Base-by-base conservation (phyloP, 2,113 vertebrate genomes). In the Pedetes capensis region DNA sequence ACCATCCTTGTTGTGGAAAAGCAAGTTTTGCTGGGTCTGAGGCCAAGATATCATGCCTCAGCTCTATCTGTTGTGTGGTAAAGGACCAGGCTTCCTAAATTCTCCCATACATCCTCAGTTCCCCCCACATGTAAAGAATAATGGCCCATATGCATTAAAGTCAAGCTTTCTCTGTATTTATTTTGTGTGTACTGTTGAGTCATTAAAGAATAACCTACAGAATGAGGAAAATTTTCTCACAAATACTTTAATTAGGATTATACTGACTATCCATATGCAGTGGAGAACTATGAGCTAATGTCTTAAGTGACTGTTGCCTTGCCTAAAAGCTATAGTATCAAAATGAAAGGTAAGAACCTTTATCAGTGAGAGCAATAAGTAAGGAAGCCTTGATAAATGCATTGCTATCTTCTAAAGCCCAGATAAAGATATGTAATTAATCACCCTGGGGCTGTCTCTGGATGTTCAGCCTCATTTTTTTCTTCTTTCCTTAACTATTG, bases 391-490 rank as follows among this genome's bases (percentile, higher is more conserved):
- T 83, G 3, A 82, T 72, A 61, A 72, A 82, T 61, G 39, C 53
- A 42, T 29, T 44, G 22, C 37, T 80, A n/a, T 47, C 47, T 83
- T 32, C 39, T 63, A n/a, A 59, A n/a, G 22, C 12, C 64, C 64
- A 91, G 57, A 89, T 68, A 80, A 87, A 92, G 63, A 87, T 53
- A 51, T 2, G 27, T 66, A 76, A 86, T 91, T 89, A 90, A 69
- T 90, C 91, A 86, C n/a, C 42, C 34, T 92, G 44, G 18, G 68
- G 18, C 57, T 64, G 32, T 80, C 63, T 91, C 51, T 93, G 51
- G 95, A 90, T 82, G 25, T 78, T 96, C 79, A 25, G 53, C 44
- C 93, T 94, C 39, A 37, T 92, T 93, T 83, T 66, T 87, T 78
- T 29, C 42, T 29, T 91, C 93, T 11, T 3, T 66, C 27, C 53